A percentile compares a stretch with the other conserved stretches of the same genome.
Conservation (phyloP, 2,113 vertebrate genomes). For the Tor tambroides region DNA sequence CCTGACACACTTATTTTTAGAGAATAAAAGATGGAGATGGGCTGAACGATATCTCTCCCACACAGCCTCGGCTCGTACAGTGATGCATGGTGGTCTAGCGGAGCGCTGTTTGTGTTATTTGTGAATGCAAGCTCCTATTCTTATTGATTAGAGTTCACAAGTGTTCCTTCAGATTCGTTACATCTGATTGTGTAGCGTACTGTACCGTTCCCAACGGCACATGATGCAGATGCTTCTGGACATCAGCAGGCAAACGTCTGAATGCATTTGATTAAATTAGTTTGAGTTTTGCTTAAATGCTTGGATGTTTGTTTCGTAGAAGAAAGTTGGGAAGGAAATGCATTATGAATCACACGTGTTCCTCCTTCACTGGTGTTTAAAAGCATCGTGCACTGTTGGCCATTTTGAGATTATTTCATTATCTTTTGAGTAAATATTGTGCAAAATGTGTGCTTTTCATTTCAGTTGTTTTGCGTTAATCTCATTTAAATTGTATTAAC, state of each 20-base stretch:
- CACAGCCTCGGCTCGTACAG: not conserved
- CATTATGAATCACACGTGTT: not conserved
- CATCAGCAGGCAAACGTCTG: not conserved
- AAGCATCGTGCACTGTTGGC: not conserved
- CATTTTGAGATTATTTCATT: not conserved
- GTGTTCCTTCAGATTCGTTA: no score
- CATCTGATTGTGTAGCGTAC: not conserved
- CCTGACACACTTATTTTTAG: constrained; percentile 62
- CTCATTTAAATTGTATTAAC: no score
- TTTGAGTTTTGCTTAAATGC: not conserved
- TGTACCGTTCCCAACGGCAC: not conserved
- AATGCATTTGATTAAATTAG: not conserved
- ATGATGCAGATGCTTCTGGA: not conserved
- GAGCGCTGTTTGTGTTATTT: not conserved
- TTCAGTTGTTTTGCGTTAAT: not conserved
- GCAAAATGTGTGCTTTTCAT: not conserved
- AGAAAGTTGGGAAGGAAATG: no score
- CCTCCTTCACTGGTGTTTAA: not conserved
- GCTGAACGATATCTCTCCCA: not conserved
- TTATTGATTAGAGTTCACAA: not conserved
- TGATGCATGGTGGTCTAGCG: constrained; percentile 8
- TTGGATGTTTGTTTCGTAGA: not conserved
- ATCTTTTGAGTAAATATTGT: not conserved
- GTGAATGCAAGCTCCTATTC: not conserved
- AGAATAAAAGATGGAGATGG: constrained; percentile 31